A percentile compares a stretch with the other conserved stretches of the same genome.
Evolutionary conservation across 2,888 invertebrate species (phyloP).

Genomic region (Odontothrips loti): DNA sequence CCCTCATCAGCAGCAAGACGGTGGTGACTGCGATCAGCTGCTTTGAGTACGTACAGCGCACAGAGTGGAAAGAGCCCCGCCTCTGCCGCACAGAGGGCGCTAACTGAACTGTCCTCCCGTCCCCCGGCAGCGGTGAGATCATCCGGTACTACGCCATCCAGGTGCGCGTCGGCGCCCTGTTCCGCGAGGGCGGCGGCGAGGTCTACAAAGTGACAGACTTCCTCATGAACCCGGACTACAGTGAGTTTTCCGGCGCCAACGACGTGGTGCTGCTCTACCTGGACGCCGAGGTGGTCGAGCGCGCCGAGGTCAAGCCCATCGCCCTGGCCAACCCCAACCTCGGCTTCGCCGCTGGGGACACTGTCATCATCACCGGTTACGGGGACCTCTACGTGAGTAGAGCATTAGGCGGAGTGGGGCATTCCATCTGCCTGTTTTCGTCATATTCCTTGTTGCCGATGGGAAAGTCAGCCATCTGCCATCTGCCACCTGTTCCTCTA

Average conservation of each 20-base stretch:
- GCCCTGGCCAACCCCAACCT: background rate
- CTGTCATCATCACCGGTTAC: background rate
- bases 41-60: background rate
- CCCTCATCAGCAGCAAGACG: background rate
- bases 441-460: background rate
- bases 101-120: background rate
- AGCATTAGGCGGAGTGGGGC: background rate
- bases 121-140: background rate
- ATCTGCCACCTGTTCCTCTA: background rate
- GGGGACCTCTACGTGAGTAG: background rate
- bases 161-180: background rate
- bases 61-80: background rate
- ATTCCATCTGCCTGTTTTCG: background rate
- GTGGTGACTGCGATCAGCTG: background rate
- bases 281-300: background rate
- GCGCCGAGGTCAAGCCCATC: background rate
- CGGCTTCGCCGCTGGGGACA: background rate
- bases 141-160: background rate
- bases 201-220: background rate
- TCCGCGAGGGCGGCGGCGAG: constrained; percentile 2
- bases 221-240: background rate
- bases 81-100: background rate
- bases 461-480: background rate
- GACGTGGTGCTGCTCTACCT: background rate
- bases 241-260: background rate